Percentiles rank a stretch among this genome's conserved stretches.
Conservation (phyloP, 2,888 invertebrate species). For the Netelia virgata region DNA sequence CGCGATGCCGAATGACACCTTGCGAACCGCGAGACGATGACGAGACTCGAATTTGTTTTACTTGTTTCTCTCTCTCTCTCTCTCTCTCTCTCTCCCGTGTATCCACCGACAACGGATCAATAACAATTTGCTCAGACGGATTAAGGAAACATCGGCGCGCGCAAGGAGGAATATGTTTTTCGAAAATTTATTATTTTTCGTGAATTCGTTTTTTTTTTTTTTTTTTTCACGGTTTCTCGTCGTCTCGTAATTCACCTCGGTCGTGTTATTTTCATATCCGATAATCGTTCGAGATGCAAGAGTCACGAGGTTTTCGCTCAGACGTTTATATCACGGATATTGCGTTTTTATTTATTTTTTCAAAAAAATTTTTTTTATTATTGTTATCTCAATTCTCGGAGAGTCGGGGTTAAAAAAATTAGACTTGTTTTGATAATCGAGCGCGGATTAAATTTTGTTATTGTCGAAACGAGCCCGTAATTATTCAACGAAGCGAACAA, state of each 20-base stretch:
- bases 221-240: slow-evolving; percentile 16
- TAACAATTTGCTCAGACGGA: slow-evolving; percentile 25
- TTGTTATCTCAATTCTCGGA: no score
- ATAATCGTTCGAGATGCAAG: background rate
- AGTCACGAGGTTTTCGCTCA: background rate
- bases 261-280: background rate
- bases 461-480: background rate
- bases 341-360: background rate
- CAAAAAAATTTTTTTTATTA: background rate
- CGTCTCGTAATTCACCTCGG: background rate
- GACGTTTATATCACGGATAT: background rate
- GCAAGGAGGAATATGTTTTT: background rate
- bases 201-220: background rate
- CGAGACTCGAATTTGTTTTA: slow-evolving; percentile 31
- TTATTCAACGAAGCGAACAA: background rate
- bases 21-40: slow-evolving; percentile 29
- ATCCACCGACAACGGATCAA: slow-evolving; percentile 2
- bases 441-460: background rate
- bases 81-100: background rate
- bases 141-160: background rate
- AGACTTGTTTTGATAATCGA: background rate
- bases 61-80: background rate
- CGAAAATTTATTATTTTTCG: background rate
- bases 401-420: background rate
- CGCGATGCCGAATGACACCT: slow-evolving; percentile 35